phyloP scores from a whole-genome alignment of 2,113 vertebrate species.

The Taxidea taxus region DNA sequence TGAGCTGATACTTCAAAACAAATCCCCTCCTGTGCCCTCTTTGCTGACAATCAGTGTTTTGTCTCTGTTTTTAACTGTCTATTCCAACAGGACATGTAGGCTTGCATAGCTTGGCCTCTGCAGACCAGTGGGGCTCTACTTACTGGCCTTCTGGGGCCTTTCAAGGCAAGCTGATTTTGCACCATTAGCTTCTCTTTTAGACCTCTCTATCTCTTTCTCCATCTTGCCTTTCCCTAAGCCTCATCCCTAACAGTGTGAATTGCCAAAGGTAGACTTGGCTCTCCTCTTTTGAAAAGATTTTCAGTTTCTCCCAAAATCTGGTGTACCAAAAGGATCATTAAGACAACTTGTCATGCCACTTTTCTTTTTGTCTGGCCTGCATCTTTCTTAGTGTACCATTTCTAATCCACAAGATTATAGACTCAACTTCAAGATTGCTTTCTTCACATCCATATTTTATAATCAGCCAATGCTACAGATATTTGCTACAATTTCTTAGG shows the following conservation, averaged over 20 bases:
- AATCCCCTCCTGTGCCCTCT: background rate
- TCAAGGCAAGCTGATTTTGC: background rate
- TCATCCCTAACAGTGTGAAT: background rate
- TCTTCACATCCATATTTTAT: background rate
- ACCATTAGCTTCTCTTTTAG: background rate
- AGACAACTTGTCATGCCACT: background rate
- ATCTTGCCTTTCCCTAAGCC: background rate
- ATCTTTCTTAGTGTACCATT: background rate
- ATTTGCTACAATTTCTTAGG: background rate
- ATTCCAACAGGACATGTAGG: background rate
- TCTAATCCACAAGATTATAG: background rate
- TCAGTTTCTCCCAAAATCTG: background rate
- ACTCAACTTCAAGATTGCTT: background rate
- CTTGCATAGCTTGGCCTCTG: background rate
- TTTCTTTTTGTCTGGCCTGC: background rate
- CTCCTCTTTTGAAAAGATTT: background rate
- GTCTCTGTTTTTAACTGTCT: background rate
- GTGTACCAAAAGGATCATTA: background rate
- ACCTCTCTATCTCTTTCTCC: background rate
- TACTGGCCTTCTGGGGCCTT: background rate
- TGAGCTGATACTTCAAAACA: background rate
- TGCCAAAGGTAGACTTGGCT: background rate
- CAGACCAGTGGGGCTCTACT: rapidly evolving
- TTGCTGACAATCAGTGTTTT: background rate
- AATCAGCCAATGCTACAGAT: background rate